Evolutionary conservation across 30 jellyfish, hydroid and myxozoan species (phyloP), one percentile per base, ranked within the genome.

Genomic region (Chrysaora quinquecirrha): DNA sequence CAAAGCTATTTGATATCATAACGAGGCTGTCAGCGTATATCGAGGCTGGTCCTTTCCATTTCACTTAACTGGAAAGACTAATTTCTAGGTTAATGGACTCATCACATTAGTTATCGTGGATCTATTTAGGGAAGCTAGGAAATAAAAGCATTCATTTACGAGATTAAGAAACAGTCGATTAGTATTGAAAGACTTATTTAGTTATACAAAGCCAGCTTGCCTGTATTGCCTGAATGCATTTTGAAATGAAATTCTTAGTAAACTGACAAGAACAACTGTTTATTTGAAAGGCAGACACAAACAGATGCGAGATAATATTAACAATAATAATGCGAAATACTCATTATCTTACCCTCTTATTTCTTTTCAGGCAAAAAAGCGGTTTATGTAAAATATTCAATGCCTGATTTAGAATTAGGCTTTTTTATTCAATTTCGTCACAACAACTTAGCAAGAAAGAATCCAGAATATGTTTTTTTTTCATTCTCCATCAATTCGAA

Each of bases 121-220:
- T 38, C 54, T 38, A 14, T 38, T 38, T 38, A 38, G 54, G 14
- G 54, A 38, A 3, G 54, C 14, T 3, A 38, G 54, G 54, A 38
- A 38, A 38, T 38, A 38, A 38, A 38, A 14, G 11, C 6, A 38
- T 14, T 38, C 54, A 38, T 35, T 61, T 48, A 78, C 46, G 80
- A 71, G 89, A 78, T 78, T 78, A 78, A 25, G 89, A 18, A 78
- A 78, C 89, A 62, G 89, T 78, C 89, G 65, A 78, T 78, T 78
- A 78, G 70, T 48, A 78, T n/a, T 65, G 89, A 78, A 78, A 78
- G 89, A 61, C 80, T 78, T 63, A 38, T 38, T 38, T 38, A n/a
- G 54, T 38, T 6, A 38, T 14, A 38, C 54, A 38, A 38, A 3
- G 54, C 11, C 54, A 38, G 6, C 54, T 38, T 38, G 54, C 54